Conservation (phyloP, 2,113 vertebrate species). For the Oceanites oceanicus region DNA sequence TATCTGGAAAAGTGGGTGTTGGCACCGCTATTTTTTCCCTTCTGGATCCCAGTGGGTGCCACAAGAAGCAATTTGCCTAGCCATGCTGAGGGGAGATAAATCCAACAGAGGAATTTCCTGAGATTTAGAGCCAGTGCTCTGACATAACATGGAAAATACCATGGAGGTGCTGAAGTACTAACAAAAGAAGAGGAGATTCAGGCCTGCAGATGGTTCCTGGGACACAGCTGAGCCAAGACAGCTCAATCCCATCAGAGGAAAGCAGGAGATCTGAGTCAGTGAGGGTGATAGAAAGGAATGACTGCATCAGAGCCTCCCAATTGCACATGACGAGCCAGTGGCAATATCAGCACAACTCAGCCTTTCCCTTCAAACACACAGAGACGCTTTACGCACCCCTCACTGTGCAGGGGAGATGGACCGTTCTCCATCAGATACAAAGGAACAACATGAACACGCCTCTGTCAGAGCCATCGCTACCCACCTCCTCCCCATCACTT, state of each 20-base stretch:
- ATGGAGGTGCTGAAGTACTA: neutral
- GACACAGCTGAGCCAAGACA: neutral
- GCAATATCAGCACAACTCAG: neutral
- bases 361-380: slow-evolving; percentile 1
- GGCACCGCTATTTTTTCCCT: neutral
- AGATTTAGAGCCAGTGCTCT: neutral
- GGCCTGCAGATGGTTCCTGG: neutral
- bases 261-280: slow-evolving; percentile 13
- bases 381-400: neutral
- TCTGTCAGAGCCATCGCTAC: neutral
- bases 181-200: neutral
- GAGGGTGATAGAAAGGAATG: slow-evolving; percentile 12
- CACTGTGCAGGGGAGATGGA: neutral
- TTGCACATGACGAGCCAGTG: neutral
- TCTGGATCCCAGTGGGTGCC: neutral
- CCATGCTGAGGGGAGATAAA: neutral
- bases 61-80: slow-evolving; percentile 8
- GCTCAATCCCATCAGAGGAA: neutral
- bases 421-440: neutral
- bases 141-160: neutral
- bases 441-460: neutral
- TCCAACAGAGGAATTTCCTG: neutral
- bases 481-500: slow-evolving; percentile 26
- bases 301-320: neutral
- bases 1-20: neutral